Percentiles rank a stretch among this genome's conserved stretches.
Conservation (phyloP, 2,888 invertebrate genomes). For the Tuta absoluta region DNA sequence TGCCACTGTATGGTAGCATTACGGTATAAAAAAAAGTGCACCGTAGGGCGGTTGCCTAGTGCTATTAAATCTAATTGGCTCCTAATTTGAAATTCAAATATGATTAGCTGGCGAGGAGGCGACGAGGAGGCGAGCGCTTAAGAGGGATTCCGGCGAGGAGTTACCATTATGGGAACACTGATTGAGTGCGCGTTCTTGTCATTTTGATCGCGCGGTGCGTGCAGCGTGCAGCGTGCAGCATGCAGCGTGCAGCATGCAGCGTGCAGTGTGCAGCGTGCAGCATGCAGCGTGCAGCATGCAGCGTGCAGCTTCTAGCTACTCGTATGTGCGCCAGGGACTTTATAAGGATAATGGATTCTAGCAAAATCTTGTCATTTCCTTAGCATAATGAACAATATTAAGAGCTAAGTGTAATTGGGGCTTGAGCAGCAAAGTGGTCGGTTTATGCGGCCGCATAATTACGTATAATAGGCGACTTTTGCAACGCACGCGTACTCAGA, state of each 20-base stretch:
- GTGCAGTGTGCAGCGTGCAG: constrained; percentile 22
- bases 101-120: constrained; percentile 32
- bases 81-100: constrained; percentile 38
- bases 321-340: constrained; percentile 40
- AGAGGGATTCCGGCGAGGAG: constrained; percentile 39
- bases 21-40: constrained; percentile 17
- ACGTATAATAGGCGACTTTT: constrained; percentile 73
- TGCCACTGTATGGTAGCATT: constrained; percentile 12
- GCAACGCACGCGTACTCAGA: constrained; percentile 70
- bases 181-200: constrained; percentile 40
- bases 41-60: constrained; percentile 28
- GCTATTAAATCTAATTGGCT: constrained; percentile 34
- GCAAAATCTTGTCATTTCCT: constrained; percentile 73
- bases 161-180: constrained; percentile 46
- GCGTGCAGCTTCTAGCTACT: too few relatives aligned
- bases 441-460: constrained; percentile 76
- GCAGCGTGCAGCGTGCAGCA: constrained; percentile 19
- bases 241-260: constrained; percentile 23
- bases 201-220: constrained; percentile 37
- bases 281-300: constrained; percentile 29
- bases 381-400: constrained; percentile 76
- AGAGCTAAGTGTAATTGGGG: constrained; percentile 74
- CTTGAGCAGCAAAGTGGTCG: constrained; percentile 68
- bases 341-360: constrained; percentile 67
- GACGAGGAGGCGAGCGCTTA: constrained; percentile 26